A percentile compares a stretch with the other conserved stretches of the same genome.
phyloP scores from a whole-genome alignment of 2,888 invertebrate species.

The Drosophila lacicola region DNA sequence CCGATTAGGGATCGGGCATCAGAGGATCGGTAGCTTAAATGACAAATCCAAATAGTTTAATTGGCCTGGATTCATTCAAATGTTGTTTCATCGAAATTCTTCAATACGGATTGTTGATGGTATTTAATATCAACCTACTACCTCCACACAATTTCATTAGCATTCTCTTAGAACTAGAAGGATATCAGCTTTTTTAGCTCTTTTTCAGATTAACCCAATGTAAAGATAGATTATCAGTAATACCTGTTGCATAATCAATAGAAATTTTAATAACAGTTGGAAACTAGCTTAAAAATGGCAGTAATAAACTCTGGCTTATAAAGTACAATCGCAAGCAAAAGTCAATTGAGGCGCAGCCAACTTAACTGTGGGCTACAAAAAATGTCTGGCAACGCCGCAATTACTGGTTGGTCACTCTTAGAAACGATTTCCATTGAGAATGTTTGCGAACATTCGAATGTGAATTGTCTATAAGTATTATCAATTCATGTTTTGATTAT shows the following conservation, averaged over 20 bases:
- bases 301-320: background rate
- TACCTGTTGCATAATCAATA: no score
- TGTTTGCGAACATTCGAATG: no score
- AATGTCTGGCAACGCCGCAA: background rate
- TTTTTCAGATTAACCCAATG: no score
- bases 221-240: no score
- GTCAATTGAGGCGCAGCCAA: background rate
- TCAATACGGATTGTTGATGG: conserved; percentile 1
- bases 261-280: no score
- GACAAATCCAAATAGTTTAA: background rate
- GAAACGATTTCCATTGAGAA: no score
- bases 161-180: no score
- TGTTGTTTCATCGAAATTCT: background rate
- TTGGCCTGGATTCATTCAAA: background rate
- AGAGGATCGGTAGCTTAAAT: background rate
- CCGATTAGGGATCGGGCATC: background rate
- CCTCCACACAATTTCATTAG: conserved; percentile 42
- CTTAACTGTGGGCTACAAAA: background rate
- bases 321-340: background rate
- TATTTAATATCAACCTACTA: conserved; percentile 65
- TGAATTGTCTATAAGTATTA: no score
- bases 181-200: background rate
- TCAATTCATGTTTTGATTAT: no score
- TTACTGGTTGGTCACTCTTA: background rate
- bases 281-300: background rate